Conservation (phyloP, 2,888 invertebrate genomes). For the Cheilosia soror region DNA sequence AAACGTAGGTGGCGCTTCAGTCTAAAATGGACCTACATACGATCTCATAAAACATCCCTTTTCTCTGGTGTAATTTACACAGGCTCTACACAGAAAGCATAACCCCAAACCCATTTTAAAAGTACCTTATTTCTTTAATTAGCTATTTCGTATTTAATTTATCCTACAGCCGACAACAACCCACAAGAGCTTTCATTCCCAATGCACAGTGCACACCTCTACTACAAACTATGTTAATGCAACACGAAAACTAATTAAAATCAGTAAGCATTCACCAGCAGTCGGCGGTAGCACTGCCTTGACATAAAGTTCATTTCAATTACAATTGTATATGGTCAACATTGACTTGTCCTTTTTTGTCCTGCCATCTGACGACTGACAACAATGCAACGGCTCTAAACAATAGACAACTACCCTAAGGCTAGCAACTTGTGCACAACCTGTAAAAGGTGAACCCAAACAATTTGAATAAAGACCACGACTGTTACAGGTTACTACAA, state of each 20-base stretch:
- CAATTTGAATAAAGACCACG: slow-evolving; percentile 31
- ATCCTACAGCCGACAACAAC: background rate
- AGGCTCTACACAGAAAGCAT: no score
- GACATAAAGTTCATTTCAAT: slow-evolving; percentile 18
- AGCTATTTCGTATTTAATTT: no score
- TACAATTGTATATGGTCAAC: slow-evolving; percentile 35
- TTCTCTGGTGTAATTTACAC: no score
- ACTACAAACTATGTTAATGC: background rate
- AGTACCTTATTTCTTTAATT: no score
- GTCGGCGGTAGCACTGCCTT: background rate
- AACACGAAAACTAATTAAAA: slow-evolving; percentile 38
- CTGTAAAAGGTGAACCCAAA: slow-evolving; percentile 29
- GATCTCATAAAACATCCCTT: no score
- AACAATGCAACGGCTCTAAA: slow-evolving; percentile 29
- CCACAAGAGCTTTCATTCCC: background rate
- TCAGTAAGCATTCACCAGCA: slow-evolving; percentile 5
- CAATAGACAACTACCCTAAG: background rate
- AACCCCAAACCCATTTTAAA: no score
- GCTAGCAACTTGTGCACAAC: background rate
- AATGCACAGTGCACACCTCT: background rate
- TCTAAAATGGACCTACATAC: no score
- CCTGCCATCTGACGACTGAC: background rate
- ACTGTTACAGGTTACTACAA: slow-evolving; percentile 1
- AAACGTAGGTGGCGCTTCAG: no score
- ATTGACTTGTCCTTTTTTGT: slow-evolving; percentile 22